These are phyloP conservation scores for Zaprionus lineosus DNA, from an alignment of 2,888 invertebrate genomes.

Conservation along the genomic window DNA sequence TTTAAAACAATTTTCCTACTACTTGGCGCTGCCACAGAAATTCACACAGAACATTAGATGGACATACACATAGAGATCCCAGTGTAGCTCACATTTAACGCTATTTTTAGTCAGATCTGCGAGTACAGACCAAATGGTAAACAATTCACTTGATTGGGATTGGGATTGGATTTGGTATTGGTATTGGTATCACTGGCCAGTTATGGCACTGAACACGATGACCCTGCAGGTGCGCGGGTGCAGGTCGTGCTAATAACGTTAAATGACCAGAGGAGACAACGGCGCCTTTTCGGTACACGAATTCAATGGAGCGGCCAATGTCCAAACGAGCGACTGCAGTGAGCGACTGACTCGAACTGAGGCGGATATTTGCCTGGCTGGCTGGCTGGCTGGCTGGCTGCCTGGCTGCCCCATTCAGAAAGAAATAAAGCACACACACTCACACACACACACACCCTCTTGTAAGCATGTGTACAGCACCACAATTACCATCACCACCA, in stretches of 20 bases:
- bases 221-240: conserved; percentile 21
- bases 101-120: conserved; percentile 54
- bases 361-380: conserved; percentile 7
- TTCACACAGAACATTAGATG: conserved; percentile 23
- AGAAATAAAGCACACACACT: too few relatives aligned
- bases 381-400: conserved; percentile 17
- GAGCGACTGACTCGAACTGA: conserved; percentile 62
- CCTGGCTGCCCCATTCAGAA: conserved; percentile 45
- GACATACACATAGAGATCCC: conserved; percentile 13
- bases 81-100: conserved; percentile 35
- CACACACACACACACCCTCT: too few relatives aligned
- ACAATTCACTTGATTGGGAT: conserved; percentile 6
- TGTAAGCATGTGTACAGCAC: too few relatives aligned
- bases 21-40: conserved; percentile 49
- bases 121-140: conserved; percentile 5
- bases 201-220: neutral
- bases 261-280: neutral
- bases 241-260: conserved; percentile 26
- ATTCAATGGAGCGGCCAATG: conserved; percentile 39
- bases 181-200: neutral
- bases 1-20: conserved; percentile 64
- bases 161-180: neutral
- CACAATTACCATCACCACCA: neutral
- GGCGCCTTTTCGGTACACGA: conserved; percentile 16
- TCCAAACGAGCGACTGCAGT: conserved; percentile 54